Evolutionary conservation across 2,113 vertebrate species (phyloP).

Genomic region (Pogonocichla stellata): DNA sequence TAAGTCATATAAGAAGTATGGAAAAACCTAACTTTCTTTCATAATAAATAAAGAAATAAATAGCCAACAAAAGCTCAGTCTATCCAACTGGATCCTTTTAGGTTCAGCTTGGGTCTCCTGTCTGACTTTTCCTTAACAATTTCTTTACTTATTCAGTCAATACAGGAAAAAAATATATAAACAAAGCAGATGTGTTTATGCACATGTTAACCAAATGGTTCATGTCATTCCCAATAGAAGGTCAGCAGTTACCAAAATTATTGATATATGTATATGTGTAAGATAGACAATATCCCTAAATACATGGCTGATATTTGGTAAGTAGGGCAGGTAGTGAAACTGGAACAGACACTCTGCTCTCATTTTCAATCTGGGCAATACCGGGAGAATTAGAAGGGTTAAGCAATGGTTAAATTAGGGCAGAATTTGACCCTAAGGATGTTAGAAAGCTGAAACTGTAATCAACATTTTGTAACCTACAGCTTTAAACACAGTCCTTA

Average conservation of each 20-base stretch:
- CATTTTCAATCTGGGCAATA: neutral
- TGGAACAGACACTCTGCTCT: slow-evolving; percentile 17
- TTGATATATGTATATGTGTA: neutral
- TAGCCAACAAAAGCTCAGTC: neutral
- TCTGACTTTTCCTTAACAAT: neutral
- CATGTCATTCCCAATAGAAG: neutral
- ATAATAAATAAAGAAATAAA: neutral
- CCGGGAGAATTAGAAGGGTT: neutral
- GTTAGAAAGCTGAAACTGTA: slow-evolving; percentile 41
- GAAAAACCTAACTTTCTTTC: neutral
- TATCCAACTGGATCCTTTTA: neutral
- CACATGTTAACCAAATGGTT: neutral
- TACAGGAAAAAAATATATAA: neutral
- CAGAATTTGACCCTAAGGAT: neutral
- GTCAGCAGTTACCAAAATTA: neutral
- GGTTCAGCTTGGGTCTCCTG: neutral
- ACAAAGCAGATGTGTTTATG: neutral
- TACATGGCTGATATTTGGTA: neutral
- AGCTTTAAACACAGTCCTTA: neutral
- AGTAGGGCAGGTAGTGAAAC: slow-evolving; percentile 8
- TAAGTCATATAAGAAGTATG: neutral
- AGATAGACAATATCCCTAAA: neutral
- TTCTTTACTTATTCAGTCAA: neutral
- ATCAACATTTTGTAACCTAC: neutral
- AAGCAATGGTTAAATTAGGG: neutral